Evolutionary conservation across 2,888 invertebrate genomes (phyloP).

Genomic region (Phaedon cochleariae): DNA sequence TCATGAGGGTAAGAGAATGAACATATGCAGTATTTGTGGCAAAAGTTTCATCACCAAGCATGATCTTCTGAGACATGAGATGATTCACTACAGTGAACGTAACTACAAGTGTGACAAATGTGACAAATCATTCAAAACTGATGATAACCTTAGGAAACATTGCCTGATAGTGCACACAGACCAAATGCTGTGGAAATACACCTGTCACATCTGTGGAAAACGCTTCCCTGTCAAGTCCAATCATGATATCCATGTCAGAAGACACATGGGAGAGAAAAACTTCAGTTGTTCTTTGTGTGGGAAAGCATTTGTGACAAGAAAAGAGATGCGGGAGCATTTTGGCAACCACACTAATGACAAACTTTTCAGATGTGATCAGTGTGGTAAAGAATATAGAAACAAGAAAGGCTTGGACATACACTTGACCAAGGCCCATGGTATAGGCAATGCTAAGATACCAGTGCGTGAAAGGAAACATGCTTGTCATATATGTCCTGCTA

Average conservation of each 20-base stretch:
- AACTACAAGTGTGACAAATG: slow-evolving; percentile 52
- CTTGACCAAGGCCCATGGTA: slow-evolving; percentile 62
- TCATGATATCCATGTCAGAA: slow-evolving; percentile 47
- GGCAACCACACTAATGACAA: slow-evolving; percentile 48
- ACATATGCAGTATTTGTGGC: slow-evolving; percentile 53
- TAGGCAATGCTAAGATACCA: slow-evolving; percentile 56
- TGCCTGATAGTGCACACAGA: slow-evolving; percentile 53
- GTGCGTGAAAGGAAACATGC: slow-evolving; percentile 56
- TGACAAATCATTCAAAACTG: slow-evolving; percentile 52
- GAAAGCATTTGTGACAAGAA: slow-evolving; percentile 47
- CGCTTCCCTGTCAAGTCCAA: slow-evolving; percentile 51
- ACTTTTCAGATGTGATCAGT: slow-evolving; percentile 61
- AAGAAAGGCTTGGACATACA: slow-evolving; percentile 60
- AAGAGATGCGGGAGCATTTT: slow-evolving; percentile 48
- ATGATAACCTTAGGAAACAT: slow-evolving; percentile 50
- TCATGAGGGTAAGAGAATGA: slow-evolving; percentile 48
- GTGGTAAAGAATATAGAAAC: slow-evolving; percentile 64
- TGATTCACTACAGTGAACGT: slow-evolving; percentile 49
- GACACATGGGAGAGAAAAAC: slow-evolving; percentile 49
- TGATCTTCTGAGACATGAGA: slow-evolving; percentile 51
- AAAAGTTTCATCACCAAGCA: slow-evolving; percentile 59
- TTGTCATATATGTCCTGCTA: slow-evolving; percentile 57
- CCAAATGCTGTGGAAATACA: slow-evolving; percentile 51
- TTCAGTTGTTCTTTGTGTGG: slow-evolving; percentile 49
- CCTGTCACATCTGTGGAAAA: slow-evolving; percentile 47